Conservation (phyloP, 2,888 invertebrate species). For the Lithophane leautieri region DNA sequence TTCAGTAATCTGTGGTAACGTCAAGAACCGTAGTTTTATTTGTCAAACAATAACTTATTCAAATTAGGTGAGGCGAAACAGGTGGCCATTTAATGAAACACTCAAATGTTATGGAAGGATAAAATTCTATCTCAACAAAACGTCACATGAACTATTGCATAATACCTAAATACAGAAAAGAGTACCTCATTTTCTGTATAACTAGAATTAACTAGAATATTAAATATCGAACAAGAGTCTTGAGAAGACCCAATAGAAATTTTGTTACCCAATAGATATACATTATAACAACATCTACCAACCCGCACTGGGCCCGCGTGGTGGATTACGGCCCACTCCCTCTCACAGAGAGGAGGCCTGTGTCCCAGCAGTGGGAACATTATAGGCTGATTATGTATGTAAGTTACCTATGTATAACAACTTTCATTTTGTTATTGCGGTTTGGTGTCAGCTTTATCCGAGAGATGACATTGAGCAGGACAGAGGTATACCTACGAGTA, state of each 20-base stretch:
- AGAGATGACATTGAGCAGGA: neutral
- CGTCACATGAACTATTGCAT: neutral
- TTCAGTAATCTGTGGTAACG: too few species aligned
- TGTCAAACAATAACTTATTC: slow-evolving; percentile 43
- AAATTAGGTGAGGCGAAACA: slow-evolving; percentile 26
- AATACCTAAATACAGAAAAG: neutral
- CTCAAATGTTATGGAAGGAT: slow-evolving; percentile 1
- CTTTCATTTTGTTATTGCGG: neutral
- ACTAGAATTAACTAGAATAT: too few species aligned
- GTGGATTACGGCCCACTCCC: too few species aligned
- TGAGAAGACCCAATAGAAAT: too few species aligned
- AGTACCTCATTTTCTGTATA: neutral
- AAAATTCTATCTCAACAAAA: neutral
- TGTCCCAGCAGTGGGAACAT: too few species aligned
- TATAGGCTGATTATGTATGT: too few species aligned
- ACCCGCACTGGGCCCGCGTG: too few species aligned
- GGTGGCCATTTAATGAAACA: neutral
- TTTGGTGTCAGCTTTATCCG: neutral
- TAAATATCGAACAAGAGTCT: neutral
- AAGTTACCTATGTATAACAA: too few species aligned
- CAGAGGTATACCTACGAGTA: too few species aligned
- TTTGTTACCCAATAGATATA: too few species aligned
- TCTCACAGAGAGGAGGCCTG: too few species aligned
- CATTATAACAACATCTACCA: too few species aligned
- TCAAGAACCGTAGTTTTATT: slow-evolving; percentile 38